These are phyloP conservation scores for Coilia nasus DNA, from an alignment of 2,797 vertebrate genomes.

Conservation along the genomic window DNA sequence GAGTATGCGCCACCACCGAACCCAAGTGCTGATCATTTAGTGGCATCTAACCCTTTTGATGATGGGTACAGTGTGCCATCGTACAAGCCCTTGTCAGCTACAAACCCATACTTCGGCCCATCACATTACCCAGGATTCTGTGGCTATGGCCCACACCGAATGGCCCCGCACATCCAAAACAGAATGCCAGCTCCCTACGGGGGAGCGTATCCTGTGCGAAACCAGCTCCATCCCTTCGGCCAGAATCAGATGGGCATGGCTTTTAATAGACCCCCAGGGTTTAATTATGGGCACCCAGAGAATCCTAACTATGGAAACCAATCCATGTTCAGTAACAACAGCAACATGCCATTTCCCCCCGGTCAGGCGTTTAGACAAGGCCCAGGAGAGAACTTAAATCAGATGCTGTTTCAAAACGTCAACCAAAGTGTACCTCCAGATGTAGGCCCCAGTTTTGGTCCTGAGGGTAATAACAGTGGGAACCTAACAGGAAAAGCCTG, in stretches of 20 bases:
- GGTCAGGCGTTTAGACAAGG: constrained; percentile 76
- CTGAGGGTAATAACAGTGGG: constrained; percentile 68
- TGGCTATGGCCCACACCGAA: constrained; percentile 76
- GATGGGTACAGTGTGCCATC: constrained; percentile 79
- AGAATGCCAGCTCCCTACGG: constrained; percentile 75
- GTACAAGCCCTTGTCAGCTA: constrained; percentile 73
- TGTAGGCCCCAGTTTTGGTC: constrained; percentile 67
- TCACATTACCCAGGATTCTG: constrained; percentile 74
- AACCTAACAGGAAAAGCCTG: constrained; percentile 57
- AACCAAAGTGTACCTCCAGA: constrained; percentile 70
- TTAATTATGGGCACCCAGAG: constrained; percentile 74
- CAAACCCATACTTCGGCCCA: constrained; percentile 71
- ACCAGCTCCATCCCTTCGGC: constrained; percentile 75
- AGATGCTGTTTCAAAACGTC: constrained; percentile 64
- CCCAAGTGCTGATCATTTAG: constrained; percentile 82
- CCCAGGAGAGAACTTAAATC: constrained; percentile 72
- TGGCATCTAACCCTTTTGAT: constrained; percentile 87
- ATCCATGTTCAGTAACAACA: constrained; percentile 66
- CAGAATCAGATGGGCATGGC: constrained; percentile 76
- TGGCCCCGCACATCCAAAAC: constrained; percentile 75
- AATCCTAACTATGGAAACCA: constrained; percentile 72
- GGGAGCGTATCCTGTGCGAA: constrained; percentile 74
- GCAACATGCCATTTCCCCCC: constrained; percentile 65
- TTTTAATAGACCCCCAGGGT: constrained; percentile 74
- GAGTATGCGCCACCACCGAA: constrained; percentile 85